Base-by-base conservation (phyloP, 2,888 invertebrate species). In the Rhorus exstirpatorius region DNA sequence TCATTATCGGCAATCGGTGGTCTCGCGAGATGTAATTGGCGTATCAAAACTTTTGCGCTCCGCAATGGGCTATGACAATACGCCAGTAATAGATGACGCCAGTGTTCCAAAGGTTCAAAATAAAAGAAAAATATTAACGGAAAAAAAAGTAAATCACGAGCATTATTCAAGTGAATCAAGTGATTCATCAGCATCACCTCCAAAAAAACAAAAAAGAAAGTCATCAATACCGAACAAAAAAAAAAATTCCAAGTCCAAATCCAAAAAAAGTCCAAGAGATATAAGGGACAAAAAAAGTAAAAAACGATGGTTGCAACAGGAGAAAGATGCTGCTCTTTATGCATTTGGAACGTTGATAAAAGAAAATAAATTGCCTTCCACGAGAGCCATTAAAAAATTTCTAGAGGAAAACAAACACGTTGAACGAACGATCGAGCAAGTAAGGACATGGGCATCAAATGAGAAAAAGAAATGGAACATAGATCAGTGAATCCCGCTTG, bases 41-140 rank as follows among this genome's bases (percentile, higher is more conserved):
- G 31, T 31, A 3, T 38, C 51, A 8, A 68, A 78, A 63, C 41
- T 61, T 12, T 51, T 78, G 17, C 70, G 70, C 14, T 51, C 41
- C 21, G 78, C 60, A 31, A 38, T 61, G 72, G 78, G 70, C 17
- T 58, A 86, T 86, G 85, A 88, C 78, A 81, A 87, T 86, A 75
- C 86, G 44, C 26, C 10, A 24, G 44, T 26, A 31, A 31, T 31
- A 3, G 31, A 31, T 31, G 31, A 31, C n/a, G n/a, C n/a, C 12
- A 19, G 8, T 19, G n/a, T 19, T 41, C 26, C 14, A 14, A 55
- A 12, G 8, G 68, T 53, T 38, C 38, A n/a, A 14, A 44, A 53
- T 8, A 53, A 53, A 68, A 53, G 38, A 6, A 68, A 19, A 53
- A 19, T 38, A 3, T 3, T 19, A 2, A 7, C 12, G 51, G 26